These are phyloP conservation scores for Anthopleura sola DNA, from an alignment of 64 coral and sea anemone species.

Conservation along the genomic window DNA sequence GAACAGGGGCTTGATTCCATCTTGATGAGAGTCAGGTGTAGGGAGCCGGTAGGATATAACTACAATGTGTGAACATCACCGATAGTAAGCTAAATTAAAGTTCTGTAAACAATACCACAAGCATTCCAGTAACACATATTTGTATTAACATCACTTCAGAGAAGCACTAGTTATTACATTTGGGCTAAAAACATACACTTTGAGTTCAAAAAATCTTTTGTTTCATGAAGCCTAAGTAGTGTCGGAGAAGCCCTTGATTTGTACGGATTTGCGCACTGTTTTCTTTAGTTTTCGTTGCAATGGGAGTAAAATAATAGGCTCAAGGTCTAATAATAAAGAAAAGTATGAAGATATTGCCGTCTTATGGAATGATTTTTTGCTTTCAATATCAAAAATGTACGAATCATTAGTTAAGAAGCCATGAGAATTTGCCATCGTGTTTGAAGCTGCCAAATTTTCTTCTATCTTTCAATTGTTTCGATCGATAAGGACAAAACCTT, in stretches of 20 bases:
- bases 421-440: not conserved
- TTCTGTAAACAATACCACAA: not conserved
- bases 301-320: no score
- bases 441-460: not conserved
- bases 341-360: no score
- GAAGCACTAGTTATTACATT: not conserved
- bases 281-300: no score
- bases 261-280: no score
- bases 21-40: not conserved
- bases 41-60: not conserved
- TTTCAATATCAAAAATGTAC: no score
- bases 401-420: not conserved
- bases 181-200: not conserved
- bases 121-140: slow-evolving; percentile 11
- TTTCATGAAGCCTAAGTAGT: not conserved
- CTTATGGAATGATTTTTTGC: no score
- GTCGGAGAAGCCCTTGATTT: no score
- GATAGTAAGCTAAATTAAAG: not conserved
- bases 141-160: not conserved
- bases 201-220: not conserved
- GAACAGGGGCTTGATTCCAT: not conserved
- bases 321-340: no score
- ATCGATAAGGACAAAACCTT: not conserved
- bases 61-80: not conserved
- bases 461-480: not conserved